Percentiles rank a stretch among this genome's conserved stretches.
Conservation (phyloP, 2,888 invertebrate species). For the Xylophagus ater region DNA sequence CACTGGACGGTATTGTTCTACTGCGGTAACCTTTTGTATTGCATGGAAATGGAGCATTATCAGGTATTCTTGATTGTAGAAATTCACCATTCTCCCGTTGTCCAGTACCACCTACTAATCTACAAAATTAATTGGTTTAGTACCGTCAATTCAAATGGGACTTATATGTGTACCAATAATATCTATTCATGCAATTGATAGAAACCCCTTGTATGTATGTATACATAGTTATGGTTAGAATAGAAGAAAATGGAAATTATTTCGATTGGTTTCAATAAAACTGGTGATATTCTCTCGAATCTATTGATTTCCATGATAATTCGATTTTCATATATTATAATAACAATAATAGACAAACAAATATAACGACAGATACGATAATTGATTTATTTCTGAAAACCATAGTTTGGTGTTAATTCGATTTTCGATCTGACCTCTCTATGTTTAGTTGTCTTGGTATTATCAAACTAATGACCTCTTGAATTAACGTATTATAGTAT, state of each 20-base stretch:
- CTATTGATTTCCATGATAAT: too few species aligned
- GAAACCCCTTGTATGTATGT: too few species aligned
- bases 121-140: slow-evolving; percentile 18
- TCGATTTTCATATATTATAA: too few species aligned
- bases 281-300: too few species aligned
- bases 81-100: slow-evolving; percentile 15
- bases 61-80: slow-evolving; percentile 26
- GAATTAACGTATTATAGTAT: too few species aligned
- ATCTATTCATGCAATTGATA: not conserved
- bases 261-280: too few species aligned
- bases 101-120: slow-evolving; percentile 18
- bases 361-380: slow-evolving; percentile 6
- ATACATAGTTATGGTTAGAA: too few species aligned
- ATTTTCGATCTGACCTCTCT: slow-evolving; percentile 5
- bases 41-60: slow-evolving; percentile 33
- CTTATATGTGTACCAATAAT: not conserved
- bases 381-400: slow-evolving; percentile 11
- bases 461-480: too few species aligned
- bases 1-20: slow-evolving; percentile 38
- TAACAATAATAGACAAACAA: too few species aligned
- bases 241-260: too few species aligned
- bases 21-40: slow-evolving; percentile 30
- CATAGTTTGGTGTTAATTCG: slow-evolving; percentile 12
- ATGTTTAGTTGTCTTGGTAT: too few species aligned
- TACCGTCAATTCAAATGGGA: slow-evolving; percentile 11